phyloP scores from a whole-genome alignment of 1,140 invertebrate genomes.

The Drosophila subpulchrella region DNA sequence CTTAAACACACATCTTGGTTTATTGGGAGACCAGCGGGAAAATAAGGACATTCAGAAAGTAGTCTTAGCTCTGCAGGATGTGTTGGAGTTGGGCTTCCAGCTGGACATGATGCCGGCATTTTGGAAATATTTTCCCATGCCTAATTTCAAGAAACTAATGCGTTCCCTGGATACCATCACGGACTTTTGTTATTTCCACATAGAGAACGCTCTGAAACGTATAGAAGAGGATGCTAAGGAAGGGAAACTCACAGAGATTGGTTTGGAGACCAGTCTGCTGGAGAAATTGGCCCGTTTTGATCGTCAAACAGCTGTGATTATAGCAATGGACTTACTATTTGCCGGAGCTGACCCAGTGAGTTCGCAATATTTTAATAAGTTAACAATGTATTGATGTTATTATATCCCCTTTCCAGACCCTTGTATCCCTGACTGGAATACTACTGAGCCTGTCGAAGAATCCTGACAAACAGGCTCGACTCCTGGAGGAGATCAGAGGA shows the following conservation, averaged over 20 bases:
- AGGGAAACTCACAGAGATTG: slow-evolving; percentile 27
- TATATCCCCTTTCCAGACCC: slow-evolving; percentile 3
- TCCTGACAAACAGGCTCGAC: slow-evolving; percentile 87
- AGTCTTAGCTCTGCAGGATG: slow-evolving; percentile 86
- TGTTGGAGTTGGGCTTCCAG: slow-evolving; percentile 72
- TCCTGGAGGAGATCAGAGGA: slow-evolving; percentile 87
- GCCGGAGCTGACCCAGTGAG: slow-evolving; percentile 80
- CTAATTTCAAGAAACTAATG: slow-evolving; percentile 86
- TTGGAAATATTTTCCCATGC: slow-evolving; percentile 88
- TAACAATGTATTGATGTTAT: too few relatives aligned
- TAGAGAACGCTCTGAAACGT: slow-evolving; percentile 60
- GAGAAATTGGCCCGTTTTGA: slow-evolving; percentile 84
- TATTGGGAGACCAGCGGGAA: slow-evolving; percentile 78
- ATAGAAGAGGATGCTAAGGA: slow-evolving; percentile 51
- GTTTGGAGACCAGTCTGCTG: slow-evolving; percentile 62
- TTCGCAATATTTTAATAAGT: not conserved
- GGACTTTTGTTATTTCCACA: slow-evolving; percentile 52
- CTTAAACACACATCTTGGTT: slow-evolving; percentile 89
- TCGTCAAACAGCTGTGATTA: slow-evolving; percentile 82
- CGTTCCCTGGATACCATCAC: slow-evolving; percentile 76
- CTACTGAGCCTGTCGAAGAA: slow-evolving; percentile 87
- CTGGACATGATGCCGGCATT: slow-evolving; percentile 87
- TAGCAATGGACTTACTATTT: slow-evolving; percentile 75
- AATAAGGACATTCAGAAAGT: slow-evolving; percentile 86
- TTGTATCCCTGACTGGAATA: slow-evolving; percentile 52